Evolutionary conservation across 2,797 vertebrate species (phyloP).

Genomic region (Pterois miles): DNA sequence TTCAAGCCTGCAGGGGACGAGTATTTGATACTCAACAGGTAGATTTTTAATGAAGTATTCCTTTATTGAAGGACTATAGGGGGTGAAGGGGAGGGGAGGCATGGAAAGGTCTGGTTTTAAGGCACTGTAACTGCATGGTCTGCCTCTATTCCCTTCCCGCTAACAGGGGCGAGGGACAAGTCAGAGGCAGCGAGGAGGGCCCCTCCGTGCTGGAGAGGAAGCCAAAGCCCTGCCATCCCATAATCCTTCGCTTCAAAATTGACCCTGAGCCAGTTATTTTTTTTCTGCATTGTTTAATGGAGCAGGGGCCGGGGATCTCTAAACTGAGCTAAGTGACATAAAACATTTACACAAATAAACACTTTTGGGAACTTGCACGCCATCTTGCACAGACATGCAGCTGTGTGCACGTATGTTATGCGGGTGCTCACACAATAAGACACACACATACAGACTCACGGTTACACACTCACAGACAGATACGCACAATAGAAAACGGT

Average conservation of each 20-base stretch:
- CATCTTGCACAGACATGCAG: conserved; percentile 53
- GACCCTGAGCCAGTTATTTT: conserved; percentile 68
- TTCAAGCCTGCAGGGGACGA: background rate
- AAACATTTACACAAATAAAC: conserved; percentile 65
- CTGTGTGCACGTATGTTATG: conserved; percentile 45
- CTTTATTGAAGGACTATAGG: conserved; percentile 8
- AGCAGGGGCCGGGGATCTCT: conserved; percentile 33
- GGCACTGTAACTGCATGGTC: conserved; percentile 67
- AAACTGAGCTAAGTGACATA: conserved; percentile 56
- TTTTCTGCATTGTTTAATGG: conserved; percentile 55
- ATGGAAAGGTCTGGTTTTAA: conserved; percentile 52
- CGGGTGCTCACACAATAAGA: conserved; percentile 46
- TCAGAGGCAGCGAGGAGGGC: conserved; percentile 39
- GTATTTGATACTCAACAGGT: conserved; percentile 1
- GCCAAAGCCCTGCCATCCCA: conserved; percentile 47
- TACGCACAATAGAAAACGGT: conserved; percentile 38
- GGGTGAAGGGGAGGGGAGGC: conserved; percentile 7
- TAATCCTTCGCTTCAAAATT: conserved; percentile 67
- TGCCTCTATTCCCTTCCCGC: conserved; percentile 23
- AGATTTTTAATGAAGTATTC: conserved; percentile 12
- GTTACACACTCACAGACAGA: conserved; percentile 35
- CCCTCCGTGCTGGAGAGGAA: conserved; percentile 24
- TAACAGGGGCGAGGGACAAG: background rate
- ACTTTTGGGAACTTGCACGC: conserved; percentile 42
- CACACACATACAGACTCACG: conserved; percentile 20